phyloP scores from a whole-genome alignment of 2,888 invertebrate genomes.

The Caenorhabditis drosophilae region DNA sequence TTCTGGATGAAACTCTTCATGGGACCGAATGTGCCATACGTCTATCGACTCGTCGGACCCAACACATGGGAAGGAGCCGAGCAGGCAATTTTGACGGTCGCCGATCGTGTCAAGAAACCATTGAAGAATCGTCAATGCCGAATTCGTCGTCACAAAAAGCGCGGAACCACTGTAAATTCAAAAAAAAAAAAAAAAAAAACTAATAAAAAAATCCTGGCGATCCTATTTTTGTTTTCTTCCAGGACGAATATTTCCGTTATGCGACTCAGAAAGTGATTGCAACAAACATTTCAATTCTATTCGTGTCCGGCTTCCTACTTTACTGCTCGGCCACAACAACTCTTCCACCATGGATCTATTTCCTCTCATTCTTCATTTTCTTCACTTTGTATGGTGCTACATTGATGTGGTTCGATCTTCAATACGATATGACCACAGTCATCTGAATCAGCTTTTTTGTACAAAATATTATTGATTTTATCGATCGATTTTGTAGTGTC shows the following conservation, averaged over 20 bases:
- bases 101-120: conserved; percentile 60
- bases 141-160: conserved; percentile 56
- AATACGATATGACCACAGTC: conserved; percentile 66
- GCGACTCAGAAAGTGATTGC: conserved; percentile 62
- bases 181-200: neutral
- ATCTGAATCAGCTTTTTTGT: conserved; percentile 17
- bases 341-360: conserved; percentile 49
- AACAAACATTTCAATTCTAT: conserved; percentile 44
- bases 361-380: conserved; percentile 54
- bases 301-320: conserved; percentile 50
- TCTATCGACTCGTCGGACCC: conserved; percentile 62
- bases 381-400: conserved; percentile 55
- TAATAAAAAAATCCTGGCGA: neutral
- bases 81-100: conserved; percentile 51
- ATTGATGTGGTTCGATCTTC: conserved; percentile 65
- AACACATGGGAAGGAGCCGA: conserved; percentile 58
- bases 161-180: conserved; percentile 49
- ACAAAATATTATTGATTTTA: too few relatives aligned
- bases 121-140: conserved; percentile 63
- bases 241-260: conserved; percentile 67
- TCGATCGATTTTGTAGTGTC: too few relatives aligned
- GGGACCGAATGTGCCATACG: conserved; percentile 66
- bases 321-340: conserved; percentile 50
- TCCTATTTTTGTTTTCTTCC: too few relatives aligned
- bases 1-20: conserved; percentile 59